Evolutionary conservation across 1,140 invertebrate genomes (phyloP).

Genomic region (Matsumurasca onukii): DNA sequence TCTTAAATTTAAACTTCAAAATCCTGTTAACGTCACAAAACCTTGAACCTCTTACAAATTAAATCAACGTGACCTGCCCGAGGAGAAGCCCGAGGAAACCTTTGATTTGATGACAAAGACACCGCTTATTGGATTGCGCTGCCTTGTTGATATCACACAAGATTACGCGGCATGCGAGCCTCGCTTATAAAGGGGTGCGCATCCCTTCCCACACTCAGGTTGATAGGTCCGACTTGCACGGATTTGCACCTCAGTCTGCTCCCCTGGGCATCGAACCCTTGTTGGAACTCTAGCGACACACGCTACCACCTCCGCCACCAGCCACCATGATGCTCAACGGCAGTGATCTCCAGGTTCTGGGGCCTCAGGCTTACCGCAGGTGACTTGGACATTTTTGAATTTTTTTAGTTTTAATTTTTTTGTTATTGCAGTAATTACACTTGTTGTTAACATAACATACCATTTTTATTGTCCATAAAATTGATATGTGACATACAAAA

Average conservation of each 20-base stretch:
- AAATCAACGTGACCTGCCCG: too few species aligned
- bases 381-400: not conserved
- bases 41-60: too few species aligned
- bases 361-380: constrained; percentile 7
- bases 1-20: too few species aligned
- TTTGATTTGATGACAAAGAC: not conserved
- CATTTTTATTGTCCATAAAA: too few species aligned
- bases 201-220: not conserved
- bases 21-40: too few species aligned
- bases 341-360: not conserved
- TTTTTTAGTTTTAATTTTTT: not conserved
- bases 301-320: not conserved
- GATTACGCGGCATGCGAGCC: not conserved
- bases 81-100: not conserved
- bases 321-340: not conserved
- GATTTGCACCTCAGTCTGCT: constrained; percentile 19
- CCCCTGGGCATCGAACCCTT: not conserved
- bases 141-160: not conserved
- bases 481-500: too few species aligned
- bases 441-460: too few species aligned
- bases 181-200: not conserved
- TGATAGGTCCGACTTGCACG: constrained; percentile 14
- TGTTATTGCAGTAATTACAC: not conserved
- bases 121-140: constrained; percentile 6
- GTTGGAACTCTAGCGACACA: not conserved